Conservation (phyloP, 2,797 vertebrate genomes). For the Eulemur rubriventer region DNA sequence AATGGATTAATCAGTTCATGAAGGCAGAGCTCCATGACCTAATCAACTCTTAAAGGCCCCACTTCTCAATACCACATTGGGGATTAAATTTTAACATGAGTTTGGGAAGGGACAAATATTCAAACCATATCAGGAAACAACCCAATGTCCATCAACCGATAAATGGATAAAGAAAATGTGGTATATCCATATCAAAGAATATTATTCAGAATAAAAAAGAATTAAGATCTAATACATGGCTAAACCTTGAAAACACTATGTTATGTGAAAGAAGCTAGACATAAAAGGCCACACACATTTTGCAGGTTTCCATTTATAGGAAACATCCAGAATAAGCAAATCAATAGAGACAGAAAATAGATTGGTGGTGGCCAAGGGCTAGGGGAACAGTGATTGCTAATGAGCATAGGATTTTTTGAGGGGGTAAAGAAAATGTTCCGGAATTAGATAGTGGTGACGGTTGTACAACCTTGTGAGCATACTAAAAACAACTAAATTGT, state of each 20-base stretch:
- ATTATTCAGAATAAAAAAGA: neutral
- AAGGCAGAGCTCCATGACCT: neutral
- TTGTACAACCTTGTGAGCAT: neutral
- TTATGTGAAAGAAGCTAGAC: neutral
- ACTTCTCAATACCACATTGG: too few species aligned
- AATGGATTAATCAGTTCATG: neutral
- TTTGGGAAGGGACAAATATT: too few species aligned
- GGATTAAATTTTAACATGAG: too few species aligned
- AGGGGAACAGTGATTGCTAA: neutral
- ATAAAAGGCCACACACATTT: neutral
- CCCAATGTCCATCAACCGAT: neutral
- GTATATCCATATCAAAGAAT: neutral
- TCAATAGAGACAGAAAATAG: neutral
- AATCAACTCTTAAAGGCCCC: too few species aligned
- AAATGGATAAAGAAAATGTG: neutral
- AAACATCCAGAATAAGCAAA: neutral
- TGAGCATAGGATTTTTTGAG: neutral
- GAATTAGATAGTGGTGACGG: neutral
- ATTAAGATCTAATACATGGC: neutral
- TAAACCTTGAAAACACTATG: neutral
- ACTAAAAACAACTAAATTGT: neutral
- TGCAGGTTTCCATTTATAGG: neutral
- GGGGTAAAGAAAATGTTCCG: neutral
- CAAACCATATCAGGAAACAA: neutral
- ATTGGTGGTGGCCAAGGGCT: neutral